phyloP scores from a whole-genome alignment of 2,797 vertebrate species.

The Caiman crocodilus region DNA sequence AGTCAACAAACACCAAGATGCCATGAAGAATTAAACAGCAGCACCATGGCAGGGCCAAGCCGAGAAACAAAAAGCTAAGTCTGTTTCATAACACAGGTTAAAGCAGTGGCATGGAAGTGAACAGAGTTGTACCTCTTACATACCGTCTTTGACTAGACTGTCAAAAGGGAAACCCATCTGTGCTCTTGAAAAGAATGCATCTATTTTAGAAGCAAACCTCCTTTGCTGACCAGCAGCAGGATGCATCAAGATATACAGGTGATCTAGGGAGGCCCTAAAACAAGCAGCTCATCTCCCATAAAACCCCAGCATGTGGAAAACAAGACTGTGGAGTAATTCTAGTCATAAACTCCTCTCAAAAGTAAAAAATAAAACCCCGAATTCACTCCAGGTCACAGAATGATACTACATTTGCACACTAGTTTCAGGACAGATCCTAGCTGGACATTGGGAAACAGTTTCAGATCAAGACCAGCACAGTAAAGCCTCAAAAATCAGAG shows the following conservation, averaged over 20 bases:
- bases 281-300: neutral
- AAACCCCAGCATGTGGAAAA: neutral
- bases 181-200: neutral
- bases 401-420: neutral
- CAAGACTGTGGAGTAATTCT: neutral
- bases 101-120: neutral
- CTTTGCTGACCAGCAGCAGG: neutral
- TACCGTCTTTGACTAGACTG: neutral
- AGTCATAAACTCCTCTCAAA: neutral
- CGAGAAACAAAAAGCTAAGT: neutral
- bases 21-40: fast-evolving
- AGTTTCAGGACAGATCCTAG: neutral
- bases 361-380: neutral
- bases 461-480: neutral
- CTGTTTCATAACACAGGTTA: neutral
- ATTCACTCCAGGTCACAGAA: neutral
- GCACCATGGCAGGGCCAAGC: neutral
- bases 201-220: neutral
- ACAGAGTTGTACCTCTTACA: neutral
- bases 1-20: neutral
- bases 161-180: neutral
- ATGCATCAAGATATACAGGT: neutral
- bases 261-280: neutral
- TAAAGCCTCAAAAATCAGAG: neutral
- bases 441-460: neutral